Evolutionary conservation across 2,797 vertebrate species (phyloP).

Genomic region (Melanogrammus aeglefinus): DNA sequence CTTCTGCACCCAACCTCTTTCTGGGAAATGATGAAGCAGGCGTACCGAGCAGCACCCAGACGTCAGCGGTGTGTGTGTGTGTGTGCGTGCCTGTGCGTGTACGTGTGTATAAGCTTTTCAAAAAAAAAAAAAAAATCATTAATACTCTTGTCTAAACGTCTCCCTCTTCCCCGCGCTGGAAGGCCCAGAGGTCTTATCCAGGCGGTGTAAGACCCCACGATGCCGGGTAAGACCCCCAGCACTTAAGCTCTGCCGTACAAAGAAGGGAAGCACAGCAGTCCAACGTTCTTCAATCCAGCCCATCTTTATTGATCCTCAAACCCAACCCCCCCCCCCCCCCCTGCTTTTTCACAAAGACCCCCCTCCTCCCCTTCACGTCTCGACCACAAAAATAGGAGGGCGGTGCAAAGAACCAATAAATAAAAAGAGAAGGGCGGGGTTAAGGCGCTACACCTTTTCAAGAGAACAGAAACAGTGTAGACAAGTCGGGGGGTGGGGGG

Average conservation of each 20-base stretch:
- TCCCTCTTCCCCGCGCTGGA: conserved; percentile 1
- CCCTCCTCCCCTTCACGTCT: conserved; percentile 40
- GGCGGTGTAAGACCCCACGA: background rate
- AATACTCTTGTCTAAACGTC: conserved; percentile 42
- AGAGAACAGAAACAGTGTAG: conserved; percentile 73
- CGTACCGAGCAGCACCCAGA: background rate
- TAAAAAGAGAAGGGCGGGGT: conserved; percentile 74
- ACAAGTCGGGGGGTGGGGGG: conserved; percentile 62
- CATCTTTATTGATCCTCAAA: conserved; percentile 79
- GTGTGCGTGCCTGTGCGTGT: background rate
- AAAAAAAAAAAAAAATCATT: conserved; percentile 24
- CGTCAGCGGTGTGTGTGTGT: background rate
- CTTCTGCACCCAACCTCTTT: background rate
- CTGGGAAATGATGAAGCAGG: background rate
- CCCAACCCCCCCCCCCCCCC: conserved; percentile 42
- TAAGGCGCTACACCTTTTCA: conserved; percentile 79
- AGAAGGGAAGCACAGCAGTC: conserved; percentile 71
- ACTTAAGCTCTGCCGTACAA: conserved; percentile 38
- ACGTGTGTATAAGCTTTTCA: background rate
- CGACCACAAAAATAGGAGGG: conserved; percentile 64
- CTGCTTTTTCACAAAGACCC: conserved; percentile 14
- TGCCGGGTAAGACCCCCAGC: conserved; percentile 36
- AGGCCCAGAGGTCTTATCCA: conserved; percentile 31
- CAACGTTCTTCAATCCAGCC: conserved; percentile 68
- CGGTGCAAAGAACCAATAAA: conserved; percentile 74